Base-by-base conservation (phyloP, 1,140 invertebrate genomes). In the Oedothorax gibbosus region DNA sequence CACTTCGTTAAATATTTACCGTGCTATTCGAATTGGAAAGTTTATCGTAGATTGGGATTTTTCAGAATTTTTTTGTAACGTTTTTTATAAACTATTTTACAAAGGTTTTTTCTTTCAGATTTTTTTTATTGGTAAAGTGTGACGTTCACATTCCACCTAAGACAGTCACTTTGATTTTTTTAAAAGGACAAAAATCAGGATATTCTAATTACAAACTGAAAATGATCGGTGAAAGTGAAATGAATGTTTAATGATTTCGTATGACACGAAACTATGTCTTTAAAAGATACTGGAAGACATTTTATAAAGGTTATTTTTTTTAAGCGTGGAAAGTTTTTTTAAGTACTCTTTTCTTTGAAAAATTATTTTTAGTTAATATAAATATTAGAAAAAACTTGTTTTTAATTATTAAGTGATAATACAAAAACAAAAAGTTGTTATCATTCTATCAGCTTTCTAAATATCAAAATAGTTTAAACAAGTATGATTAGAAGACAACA, bases 1-100 rank as follows among this genome's bases (percentile, higher is more conserved):
- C 77, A 68, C 21, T 79, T 79, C 77, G 77, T 79, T 79, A 79
- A 79, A 79, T 79, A 79, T 79, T 79, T 79, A 79, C 64, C 21
- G 12, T 68, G 77, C 64, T 54, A 56, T 79, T 79, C 64, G 68
- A 79, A 79, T 68, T 79, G 64, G 64, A 68, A 79, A 79, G 62
- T 68, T 79, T 68, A 79, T 79, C 64, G 64, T n/a, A n/a, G 20
- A 79, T 79, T 68, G 62, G 64, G 7, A 68, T 50, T 20, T 68
- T 51, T 66, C n/a, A 21, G 10, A 14, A 11, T 49, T 12, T 68
- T 68, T 79, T 79, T 79, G n/a, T 56, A 35, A 4, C 3, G 1
- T 66, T 20, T 77, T 77, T 51, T 64, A 62, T 77, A 77, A 65
- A 57, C 57, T 75, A 75, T 57, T 75, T 75, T 75, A 21, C 35